A percentile compares a stretch with the other conserved stretches of the same genome.
Evolutionary conservation across 2,797 vertebrate genomes (phyloP).

Genomic region (Argentina silus): DNA sequence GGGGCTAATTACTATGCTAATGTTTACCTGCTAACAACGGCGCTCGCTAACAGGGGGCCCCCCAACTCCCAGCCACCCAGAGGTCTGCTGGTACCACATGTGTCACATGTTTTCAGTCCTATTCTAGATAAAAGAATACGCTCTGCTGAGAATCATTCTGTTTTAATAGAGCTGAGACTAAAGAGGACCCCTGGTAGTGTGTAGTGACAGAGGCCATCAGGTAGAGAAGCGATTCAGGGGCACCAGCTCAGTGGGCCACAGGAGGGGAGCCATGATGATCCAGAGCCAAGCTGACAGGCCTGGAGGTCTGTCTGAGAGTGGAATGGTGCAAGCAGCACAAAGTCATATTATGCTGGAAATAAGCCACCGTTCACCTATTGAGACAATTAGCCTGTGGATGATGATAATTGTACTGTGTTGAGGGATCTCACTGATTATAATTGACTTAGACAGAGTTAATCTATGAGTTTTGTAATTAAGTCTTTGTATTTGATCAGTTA

Average conservation of each 20-base stretch:
- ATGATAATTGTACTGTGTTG: not conserved
- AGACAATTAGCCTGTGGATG: conserved; percentile 25
- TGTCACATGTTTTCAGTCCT: conserved; percentile 67
- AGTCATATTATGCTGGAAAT: conserved; percentile 18
- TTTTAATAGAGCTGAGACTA: conserved; percentile 70
- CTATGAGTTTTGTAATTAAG: not conserved
- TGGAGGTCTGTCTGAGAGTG: not conserved
- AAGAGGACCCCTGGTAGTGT: conserved; percentile 82
- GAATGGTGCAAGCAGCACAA: not conserved
- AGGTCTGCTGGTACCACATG: conserved; percentile 71
- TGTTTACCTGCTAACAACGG: conserved; percentile 92
- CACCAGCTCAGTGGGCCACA: not conserved
- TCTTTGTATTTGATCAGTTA: not conserved
- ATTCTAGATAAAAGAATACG: conserved; percentile 71
- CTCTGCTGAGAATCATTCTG: conserved; percentile 70
- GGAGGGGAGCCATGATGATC: conserved; percentile 7
- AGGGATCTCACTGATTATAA: conserved; percentile 1
- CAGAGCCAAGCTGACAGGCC: conserved; percentile 25
- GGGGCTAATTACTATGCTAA: conserved; percentile 96
- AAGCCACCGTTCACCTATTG: conserved; percentile 23
- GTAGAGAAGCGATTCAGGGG: conserved; percentile 57
- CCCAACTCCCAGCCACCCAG: conserved; percentile 82
- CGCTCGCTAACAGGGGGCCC: conserved; percentile 81
- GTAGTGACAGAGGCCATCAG: conserved; percentile 80
- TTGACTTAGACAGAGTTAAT: not conserved